These are phyloP conservation scores for Todiramphus saurophagus DNA, from an alignment of 2,113 vertebrate genomes.

Conservation along the genomic window DNA sequence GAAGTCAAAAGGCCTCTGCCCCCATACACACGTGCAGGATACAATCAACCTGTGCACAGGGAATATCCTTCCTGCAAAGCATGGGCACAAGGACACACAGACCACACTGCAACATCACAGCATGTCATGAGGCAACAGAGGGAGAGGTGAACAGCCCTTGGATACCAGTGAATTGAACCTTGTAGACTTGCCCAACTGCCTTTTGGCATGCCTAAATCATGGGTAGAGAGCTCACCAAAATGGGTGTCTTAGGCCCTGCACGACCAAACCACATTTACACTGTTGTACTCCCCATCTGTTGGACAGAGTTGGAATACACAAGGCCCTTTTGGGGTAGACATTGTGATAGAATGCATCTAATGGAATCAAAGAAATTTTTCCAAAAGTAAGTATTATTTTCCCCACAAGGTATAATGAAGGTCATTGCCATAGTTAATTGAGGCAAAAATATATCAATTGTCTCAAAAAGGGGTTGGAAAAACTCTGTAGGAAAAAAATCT, in stretches of 20 bases:
- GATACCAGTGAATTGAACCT: neutral
- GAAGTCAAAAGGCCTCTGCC: neutral
- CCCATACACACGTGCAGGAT: neutral
- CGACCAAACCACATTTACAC: neutral
- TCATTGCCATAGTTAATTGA: neutral
- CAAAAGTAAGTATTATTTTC: neutral
- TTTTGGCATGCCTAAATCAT: neutral
- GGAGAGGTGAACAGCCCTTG: neutral
- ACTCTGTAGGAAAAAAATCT: neutral
- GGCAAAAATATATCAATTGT: neutral
- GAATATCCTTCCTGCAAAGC: neutral
- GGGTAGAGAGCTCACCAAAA: neutral
- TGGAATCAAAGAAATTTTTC: neutral
- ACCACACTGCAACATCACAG: neutral
- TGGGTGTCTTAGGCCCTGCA: neutral
- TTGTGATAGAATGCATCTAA: neutral
- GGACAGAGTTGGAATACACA: neutral
- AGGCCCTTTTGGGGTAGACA: neutral
- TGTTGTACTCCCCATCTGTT: neutral
- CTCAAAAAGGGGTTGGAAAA: neutral
- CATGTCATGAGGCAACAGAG: neutral
- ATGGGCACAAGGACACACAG: neutral
- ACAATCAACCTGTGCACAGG: neutral
- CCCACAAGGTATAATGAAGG: neutral
- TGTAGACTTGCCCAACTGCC: neutral